Percentiles rank a stretch among this genome's conserved stretches.
These are phyloP conservation scores for Ceratosolen fusciceps DNA, from an alignment of 1,140 invertebrate genomes.

Conservation along the genomic window DNA sequence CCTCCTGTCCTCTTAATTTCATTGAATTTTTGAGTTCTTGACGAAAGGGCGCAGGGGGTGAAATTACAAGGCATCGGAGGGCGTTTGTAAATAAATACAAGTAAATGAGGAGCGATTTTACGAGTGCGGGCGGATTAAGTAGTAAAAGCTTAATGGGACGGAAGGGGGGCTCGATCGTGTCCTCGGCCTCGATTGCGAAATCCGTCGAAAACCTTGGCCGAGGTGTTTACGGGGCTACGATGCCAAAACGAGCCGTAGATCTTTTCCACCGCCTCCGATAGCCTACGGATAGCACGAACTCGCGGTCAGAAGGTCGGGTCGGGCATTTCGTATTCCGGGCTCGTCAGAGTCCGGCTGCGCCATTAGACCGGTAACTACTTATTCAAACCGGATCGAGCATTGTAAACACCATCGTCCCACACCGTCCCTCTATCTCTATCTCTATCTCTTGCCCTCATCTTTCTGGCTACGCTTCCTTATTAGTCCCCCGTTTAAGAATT, in stretches of 20 bases:
- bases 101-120: not conserved
- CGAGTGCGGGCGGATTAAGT: constrained; percentile 31
- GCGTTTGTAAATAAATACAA: no score
- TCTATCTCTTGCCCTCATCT: not conserved
- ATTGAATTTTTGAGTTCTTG: no score
- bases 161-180: no score
- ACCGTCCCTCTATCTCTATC: constrained; percentile 34
- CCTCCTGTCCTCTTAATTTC: no score
- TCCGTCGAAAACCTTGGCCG: not conserved
- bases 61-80: no score
- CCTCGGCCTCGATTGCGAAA: not conserved
- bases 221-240: constrained; percentile 59
- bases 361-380: constrained; percentile 70
- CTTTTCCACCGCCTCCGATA: constrained; percentile 16
- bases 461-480: not conserved
- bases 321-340: constrained; percentile 64
- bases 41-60: no score
- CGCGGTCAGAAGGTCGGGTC: constrained; percentile 15
- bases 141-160: no score
- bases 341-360: constrained; percentile 62
- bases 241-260: constrained; percentile 21
- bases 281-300: not conserved
- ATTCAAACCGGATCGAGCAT: constrained; percentile 67
- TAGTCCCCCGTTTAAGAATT: no score
- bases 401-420: no score